Base-by-base conservation (phyloP, 2,888 invertebrate genomes). In the Drosophila koepferae region DNA sequence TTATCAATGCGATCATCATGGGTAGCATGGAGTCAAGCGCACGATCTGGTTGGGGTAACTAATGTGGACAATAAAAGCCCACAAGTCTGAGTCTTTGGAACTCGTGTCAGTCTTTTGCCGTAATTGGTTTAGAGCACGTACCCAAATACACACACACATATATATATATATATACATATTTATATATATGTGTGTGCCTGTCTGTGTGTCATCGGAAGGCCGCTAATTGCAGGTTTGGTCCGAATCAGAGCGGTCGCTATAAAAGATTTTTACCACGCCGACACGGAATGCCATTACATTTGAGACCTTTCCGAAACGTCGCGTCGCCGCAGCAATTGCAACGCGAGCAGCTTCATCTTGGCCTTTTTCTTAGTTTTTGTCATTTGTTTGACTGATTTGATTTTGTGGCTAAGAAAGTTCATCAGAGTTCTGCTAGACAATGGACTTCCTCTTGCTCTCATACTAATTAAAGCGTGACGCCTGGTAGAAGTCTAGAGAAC, bases 101-200 rank as follows among this genome's bases (percentile, higher is more conserved):
- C 86, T 84, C 85, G 82, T 84, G 84, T 84, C 82, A 86, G 74
- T 63, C 56, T 72, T 72, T 64, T 63, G 44, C 55, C 48, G 49
- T 83, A 83, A 83, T 83, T 83, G 82, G 82, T 82, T 81, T 76
- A 81, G 61, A 76, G 82, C 86, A 83, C 83, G 83, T 82, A 84
- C 72, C 68, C 55, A 53, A 66, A 56, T 46, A 60, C 51, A 58
- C 6, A 40, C 3, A 36, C 14, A 38, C 3, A 38, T 1, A 16
- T 1, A 38, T 3, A 16, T 1, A 38, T 0, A 51, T 5, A n/a
- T 1, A 34, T 0, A 10, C 0, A 51, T 2, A 36, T 14, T 8
- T 20, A 36, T 20, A 8, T 14, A 20, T 7, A 38, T 38, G 6
- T 38, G 10, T 10, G 0, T 5, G 23, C 23, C 14, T 54, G 53